phyloP scores from a whole-genome alignment of 2,113 vertebrate species.

The Sminthopsis crassicaudata region DNA sequence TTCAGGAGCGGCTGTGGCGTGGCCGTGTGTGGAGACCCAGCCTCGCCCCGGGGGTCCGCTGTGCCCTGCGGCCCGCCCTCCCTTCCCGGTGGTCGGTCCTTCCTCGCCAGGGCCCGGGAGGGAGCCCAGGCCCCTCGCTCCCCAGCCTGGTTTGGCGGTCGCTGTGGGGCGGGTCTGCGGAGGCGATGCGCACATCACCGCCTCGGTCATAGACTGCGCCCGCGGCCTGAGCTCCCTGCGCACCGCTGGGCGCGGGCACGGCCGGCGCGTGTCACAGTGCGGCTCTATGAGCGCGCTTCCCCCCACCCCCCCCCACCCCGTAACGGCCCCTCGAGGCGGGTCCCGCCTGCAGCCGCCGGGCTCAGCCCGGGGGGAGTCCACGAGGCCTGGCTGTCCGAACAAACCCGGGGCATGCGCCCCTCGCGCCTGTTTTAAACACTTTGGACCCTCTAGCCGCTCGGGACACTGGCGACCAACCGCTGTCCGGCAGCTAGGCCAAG shows the following conservation, averaged over 20 bases:
- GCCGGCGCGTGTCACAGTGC: background rate
- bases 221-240: background rate
- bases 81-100: background rate
- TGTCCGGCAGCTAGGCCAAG: too few relatives aligned
- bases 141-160: background rate
- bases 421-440: background rate
- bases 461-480: too few relatives aligned
- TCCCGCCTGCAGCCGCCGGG: background rate
- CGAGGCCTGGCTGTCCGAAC: background rate
- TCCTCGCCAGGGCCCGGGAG: background rate
- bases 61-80: background rate
- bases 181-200: background rate
- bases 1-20: background rate
- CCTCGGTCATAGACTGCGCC: background rate
- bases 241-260: background rate
- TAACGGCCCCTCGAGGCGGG: background rate
- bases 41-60: rapidly evolving
- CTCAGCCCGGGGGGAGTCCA: too few relatives aligned
- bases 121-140: background rate
- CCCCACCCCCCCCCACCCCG: background rate
- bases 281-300: background rate
- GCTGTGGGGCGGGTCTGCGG: background rate
- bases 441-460: too few relatives aligned
- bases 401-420: rapidly evolving
- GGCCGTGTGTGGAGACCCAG: background rate